Conservation (phyloP, 2,888 invertebrate species). For the Mactromeris polynyma region DNA sequence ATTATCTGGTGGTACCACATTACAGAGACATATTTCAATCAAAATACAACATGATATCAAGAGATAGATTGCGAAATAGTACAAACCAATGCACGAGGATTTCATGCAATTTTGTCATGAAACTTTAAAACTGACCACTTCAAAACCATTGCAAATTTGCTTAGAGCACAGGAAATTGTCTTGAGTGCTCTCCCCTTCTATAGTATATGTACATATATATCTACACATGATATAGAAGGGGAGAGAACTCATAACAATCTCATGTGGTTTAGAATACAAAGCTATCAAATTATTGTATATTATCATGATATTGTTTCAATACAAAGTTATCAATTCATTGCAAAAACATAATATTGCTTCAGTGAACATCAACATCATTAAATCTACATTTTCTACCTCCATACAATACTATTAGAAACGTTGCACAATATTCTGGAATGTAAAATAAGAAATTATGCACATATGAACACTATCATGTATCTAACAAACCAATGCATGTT, state of each 20-base stretch:
- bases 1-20: not conserved
- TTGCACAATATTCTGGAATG: not conserved
- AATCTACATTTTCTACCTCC: not conserved
- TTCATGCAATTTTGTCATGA: not conserved
- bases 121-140: not conserved
- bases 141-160: not conserved
- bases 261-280: not conserved
- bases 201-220: too few species aligned
- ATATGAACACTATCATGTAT: not conserved
- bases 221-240: too few species aligned
- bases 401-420: not conserved
- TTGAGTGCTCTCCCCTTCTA: too few species aligned
- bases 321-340: not conserved
- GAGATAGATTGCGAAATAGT: not conserved
- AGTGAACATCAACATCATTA: not conserved
- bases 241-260: too few species aligned
- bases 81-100: not conserved
- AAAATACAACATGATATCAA: too few species aligned
- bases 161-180: too few species aligned
- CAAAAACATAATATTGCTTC: not conserved
- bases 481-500: not conserved
- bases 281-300: not conserved
- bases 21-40: not conserved
- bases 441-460: not conserved
- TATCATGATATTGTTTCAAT: not conserved